Evolutionary conservation across 2,888 invertebrate species (phyloP).

Genomic region (Meteorus colon): DNA sequence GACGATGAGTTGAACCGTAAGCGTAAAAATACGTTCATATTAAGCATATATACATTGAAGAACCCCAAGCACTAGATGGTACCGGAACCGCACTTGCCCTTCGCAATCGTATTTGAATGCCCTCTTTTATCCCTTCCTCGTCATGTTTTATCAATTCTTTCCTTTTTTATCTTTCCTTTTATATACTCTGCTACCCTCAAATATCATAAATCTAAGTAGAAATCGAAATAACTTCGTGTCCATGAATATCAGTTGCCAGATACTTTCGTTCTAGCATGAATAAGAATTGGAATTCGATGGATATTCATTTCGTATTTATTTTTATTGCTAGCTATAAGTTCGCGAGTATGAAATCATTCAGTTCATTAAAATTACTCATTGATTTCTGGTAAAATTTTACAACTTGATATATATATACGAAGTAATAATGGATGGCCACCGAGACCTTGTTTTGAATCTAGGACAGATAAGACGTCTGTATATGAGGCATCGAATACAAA

Average conservation of each 20-base stretch:
- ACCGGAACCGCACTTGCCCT: conserved; percentile 49
- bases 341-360: conserved; percentile 33
- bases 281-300: conserved; percentile 6
- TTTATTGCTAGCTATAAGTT: conserved; percentile 30
- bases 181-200: conserved; percentile 49
- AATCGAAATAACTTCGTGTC: conserved; percentile 54
- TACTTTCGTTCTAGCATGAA: conserved; percentile 19
- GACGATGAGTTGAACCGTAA: neutral
- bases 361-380: conserved; percentile 35
- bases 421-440: conserved; percentile 33
- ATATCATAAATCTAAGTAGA: conserved; percentile 56
- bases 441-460: conserved; percentile 19
- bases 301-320: conserved; percentile 12
- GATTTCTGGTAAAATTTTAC: conserved; percentile 39
- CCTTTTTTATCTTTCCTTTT: conserved; percentile 36
- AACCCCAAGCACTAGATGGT: conserved; percentile 53
- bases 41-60: conserved; percentile 39
- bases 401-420: conserved; percentile 8
- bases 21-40: conserved; percentile 8
- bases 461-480: neutral
- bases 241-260: conserved; percentile 38
- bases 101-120: conserved; percentile 35
- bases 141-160: conserved; percentile 34
- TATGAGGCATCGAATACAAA: neutral
- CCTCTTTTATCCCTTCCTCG: conserved; percentile 41